Evolutionary conservation across 2,888 invertebrate genomes (phyloP), one percentile per base, ranked within the genome.

Genomic region (Rotaria sp.): DNA sequence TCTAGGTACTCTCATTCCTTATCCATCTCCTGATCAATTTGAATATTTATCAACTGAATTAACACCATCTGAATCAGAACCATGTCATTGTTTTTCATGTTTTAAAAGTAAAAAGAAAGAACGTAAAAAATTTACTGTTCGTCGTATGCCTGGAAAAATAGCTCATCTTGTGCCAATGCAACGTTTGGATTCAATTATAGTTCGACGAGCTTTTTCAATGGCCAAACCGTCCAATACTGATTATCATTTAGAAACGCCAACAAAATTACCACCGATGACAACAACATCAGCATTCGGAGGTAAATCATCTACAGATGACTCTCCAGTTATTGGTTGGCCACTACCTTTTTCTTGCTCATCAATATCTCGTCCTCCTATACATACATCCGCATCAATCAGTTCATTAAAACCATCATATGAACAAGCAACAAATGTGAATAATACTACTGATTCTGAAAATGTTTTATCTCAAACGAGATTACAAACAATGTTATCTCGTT

Each of bases 141-240:
- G 92, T 45, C 91, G 93, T 86, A 92, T 92, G 80, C 93, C 93
- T 84, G 92, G 92, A 84, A 92, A 92, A 89, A 93, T 93, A 86
- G 90, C 92, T 67, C 93, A 93, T 89, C 89, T 93, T 18, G 41
- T 84, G 18, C 67, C 67, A 35, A 67, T 67, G 67, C 67, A 67
- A 67, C 67, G 67, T 38, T 67, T 67, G 1, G 67, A 67, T 38
- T 67, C 67, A 35, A 21, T 67, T 18, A 26, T 67, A 21, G 67
- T 67, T 67, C 67, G 67, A 67, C 67, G 67, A 67, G 8, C 67
- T 21, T 35, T 67, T 35, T 35, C 67, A 35, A 67, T 35, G 67
- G 15, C 18, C 15, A 67, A 67, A 67, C 67, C 67, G 67, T 67
- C 67, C 67, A 67, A 35, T 35, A 67, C 35, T 67, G 67, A 67